phyloP scores from a whole-genome alignment of 2,797 vertebrate genomes.

The Kryptopterus vitreolus region DNA sequence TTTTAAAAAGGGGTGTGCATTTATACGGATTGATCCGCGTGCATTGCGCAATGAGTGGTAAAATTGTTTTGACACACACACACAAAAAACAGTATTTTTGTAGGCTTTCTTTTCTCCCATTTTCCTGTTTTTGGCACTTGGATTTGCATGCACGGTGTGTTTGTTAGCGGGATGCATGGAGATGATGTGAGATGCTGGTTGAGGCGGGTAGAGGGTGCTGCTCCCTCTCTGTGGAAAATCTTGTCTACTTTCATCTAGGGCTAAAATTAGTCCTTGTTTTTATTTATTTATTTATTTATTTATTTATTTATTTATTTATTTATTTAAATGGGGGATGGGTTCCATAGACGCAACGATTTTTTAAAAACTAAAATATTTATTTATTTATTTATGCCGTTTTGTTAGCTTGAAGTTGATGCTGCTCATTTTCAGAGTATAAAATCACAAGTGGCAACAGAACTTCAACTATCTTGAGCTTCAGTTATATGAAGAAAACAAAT shows the following conservation, averaged over 20 bases:
- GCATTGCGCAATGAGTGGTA: background rate
- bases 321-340: too few relatives aligned
- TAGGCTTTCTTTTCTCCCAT: background rate
- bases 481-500: too few relatives aligned
- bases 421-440: too few relatives aligned
- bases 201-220: conserved; percentile 36
- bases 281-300: background rate
- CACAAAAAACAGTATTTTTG: background rate
- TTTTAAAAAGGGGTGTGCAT: background rate
- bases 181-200: conserved; percentile 4
- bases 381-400: background rate
- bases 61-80: background rate
- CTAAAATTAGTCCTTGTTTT: background rate
- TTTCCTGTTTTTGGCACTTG: background rate
- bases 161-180: background rate
- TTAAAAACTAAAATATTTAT: background rate
- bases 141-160: background rate
- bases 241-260: background rate
- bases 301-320: background rate
- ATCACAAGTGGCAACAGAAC: too few relatives aligned
- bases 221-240: conserved; percentile 7
- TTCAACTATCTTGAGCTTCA: too few relatives aligned
- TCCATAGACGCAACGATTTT: background rate
- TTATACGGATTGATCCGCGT: background rate
- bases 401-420: background rate